These are phyloP conservation scores for Bombus superbus DNA, from an alignment of 1,140 invertebrate species.

Conservation along the genomic window DNA sequence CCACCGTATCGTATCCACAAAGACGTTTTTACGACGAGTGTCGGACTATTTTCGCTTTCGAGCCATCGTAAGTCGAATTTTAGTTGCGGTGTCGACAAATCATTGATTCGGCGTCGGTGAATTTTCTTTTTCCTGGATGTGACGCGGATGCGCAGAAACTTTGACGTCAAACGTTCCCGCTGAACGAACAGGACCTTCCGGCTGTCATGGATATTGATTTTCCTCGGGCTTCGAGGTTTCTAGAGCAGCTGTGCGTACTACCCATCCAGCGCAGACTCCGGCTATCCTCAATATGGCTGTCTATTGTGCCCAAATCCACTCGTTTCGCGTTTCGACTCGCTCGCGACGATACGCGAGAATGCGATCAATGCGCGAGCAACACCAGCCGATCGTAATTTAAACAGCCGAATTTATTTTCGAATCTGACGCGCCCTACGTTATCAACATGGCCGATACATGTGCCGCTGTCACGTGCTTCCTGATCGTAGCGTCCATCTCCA, in stretches of 20 bases:
- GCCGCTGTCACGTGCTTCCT: conserved; percentile 50
- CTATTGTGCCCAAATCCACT: background rate
- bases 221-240: conserved; percentile 71
- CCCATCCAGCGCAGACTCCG: conserved; percentile 64
- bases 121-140: conserved; percentile 35
- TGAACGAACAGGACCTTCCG: conserved; percentile 38
- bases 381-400: too few relatives aligned
- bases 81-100: background rate
- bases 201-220: conserved; percentile 58
- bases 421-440: background rate
- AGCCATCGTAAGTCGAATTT: background rate
- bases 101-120: conserved; percentile 24
- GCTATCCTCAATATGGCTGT: conserved; percentile 47
- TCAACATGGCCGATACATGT: conserved; percentile 41
- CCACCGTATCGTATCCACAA: too few relatives aligned
- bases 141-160: conserved; percentile 47
- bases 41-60: too few relatives aligned
- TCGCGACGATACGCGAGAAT: conserved; percentile 2
- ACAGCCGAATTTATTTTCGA: background rate
- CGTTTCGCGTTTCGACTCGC: conserved; percentile 4
- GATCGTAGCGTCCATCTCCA: conserved; percentile 38
- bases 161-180: conserved; percentile 52
- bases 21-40: too few relatives aligned
- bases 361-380: background rate
- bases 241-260: conserved; percentile 56